These are phyloP conservation scores for Aratinga solstitialis DNA, from an alignment of 2,797 vertebrate genomes.

Conservation along the genomic window DNA sequence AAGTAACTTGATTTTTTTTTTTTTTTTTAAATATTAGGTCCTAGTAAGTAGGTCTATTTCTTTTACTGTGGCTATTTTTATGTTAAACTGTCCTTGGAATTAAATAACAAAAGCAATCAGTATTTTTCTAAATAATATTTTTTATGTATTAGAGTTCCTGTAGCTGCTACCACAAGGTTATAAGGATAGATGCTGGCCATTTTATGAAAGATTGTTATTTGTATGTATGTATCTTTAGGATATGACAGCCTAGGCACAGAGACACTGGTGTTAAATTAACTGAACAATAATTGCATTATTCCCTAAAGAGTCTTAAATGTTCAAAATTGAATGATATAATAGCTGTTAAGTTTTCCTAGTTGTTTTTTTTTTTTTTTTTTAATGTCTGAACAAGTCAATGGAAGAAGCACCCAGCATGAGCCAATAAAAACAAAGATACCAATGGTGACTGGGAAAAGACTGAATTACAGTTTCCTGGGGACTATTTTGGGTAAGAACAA, in stretches of 20 bases:
- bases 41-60: neutral
- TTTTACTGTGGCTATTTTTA: constrained; percentile 21
- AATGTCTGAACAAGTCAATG: neutral
- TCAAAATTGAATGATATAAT: neutral
- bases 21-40: constrained; percentile 21
- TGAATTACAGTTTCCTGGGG: neutral
- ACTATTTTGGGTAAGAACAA: neutral
- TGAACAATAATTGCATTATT: neutral
- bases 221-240: neutral
- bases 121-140: constrained; percentile 45
- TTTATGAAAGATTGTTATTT: neutral
- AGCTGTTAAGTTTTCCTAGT: neutral
- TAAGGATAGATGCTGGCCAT: neutral
- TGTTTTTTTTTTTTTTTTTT: neutral
- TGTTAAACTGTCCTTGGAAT: neutral
- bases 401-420: neutral
- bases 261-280: neutral
- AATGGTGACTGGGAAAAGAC: neutral
- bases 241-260: neutral
- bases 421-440: neutral
- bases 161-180: neutral
- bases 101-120: constrained; percentile 12
- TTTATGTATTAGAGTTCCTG: neutral
- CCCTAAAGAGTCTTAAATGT: neutral
- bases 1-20: neutral